A percentile compares a stretch with the other conserved stretches of the same genome.
These are phyloP conservation scores for Aphodius granarius DNA, from an alignment of 2,888 invertebrate genomes.

Conservation along the genomic window DNA sequence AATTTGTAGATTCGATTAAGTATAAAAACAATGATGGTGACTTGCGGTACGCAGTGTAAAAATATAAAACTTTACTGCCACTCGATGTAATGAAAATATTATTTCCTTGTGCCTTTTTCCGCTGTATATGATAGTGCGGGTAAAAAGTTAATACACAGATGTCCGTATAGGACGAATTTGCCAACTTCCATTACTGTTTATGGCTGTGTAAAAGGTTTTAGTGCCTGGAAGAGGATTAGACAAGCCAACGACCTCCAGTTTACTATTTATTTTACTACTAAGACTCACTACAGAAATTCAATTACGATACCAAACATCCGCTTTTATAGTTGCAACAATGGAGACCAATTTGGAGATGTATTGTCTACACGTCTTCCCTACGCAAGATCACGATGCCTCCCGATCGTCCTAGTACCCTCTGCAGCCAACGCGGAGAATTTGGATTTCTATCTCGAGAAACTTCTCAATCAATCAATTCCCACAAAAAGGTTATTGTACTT, in stretches of 20 bases:
- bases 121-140: not conserved
- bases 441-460: not conserved
- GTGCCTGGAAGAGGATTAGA: not conserved
- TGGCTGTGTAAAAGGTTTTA: not conserved
- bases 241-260: not conserved
- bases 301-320: not conserved
- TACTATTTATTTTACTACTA: not conserved
- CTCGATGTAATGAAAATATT: not conserved
- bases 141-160: not conserved
- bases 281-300: not conserved
- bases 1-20: not conserved
- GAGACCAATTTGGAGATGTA: not conserved
- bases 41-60: not conserved
- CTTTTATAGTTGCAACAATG: not conserved
- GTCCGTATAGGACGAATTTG: not conserved
- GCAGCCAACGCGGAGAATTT: not conserved
- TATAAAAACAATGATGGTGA: not conserved
- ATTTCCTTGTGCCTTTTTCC: not conserved
- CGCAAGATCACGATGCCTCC: not conserved
- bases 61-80: not conserved
- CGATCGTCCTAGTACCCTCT: not conserved
- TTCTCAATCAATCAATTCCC: not conserved
- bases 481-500: not conserved
- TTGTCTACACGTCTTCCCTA: not conserved
- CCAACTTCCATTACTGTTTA: not conserved